A percentile compares a stretch with the other conserved stretches of the same genome.
phyloP scores from a whole-genome alignment of 1,140 invertebrate genomes.

The Cheumatopsyche charites region DNA sequence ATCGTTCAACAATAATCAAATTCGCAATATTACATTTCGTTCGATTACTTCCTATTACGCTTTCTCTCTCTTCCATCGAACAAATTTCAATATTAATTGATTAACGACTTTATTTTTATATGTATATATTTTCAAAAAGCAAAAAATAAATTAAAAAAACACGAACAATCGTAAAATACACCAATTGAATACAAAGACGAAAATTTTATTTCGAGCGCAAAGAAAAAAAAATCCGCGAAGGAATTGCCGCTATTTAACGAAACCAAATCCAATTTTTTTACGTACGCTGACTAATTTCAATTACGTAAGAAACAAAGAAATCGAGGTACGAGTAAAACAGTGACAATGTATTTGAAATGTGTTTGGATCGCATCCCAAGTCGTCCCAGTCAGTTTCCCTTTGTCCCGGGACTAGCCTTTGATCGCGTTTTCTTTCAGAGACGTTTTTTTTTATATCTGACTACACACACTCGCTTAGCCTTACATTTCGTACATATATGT shows the following conservation, averaged over 20 bases:
- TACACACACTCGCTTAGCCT: not conserved
- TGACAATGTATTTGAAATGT: not conserved
- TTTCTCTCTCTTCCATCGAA: not conserved
- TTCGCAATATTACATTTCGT: slow-evolving; percentile 1
- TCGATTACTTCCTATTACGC: not conserved
- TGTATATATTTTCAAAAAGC: too few relatives aligned
- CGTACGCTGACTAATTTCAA: too few relatives aligned
- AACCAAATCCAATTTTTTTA: too few relatives aligned
- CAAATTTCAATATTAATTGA: not conserved
- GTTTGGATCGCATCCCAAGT: slow-evolving; percentile 1
- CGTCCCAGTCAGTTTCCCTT: not conserved
- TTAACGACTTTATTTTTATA: not conserved
- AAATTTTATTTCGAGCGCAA: too few relatives aligned
- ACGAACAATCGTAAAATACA: too few relatives aligned
- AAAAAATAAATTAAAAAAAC: too few relatives aligned
- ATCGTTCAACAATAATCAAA: slow-evolving; percentile 8
- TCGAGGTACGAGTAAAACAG: too few relatives aligned
- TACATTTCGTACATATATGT: not conserved
- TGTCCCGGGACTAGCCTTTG: slow-evolving; percentile 17
- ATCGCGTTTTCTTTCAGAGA: not conserved
- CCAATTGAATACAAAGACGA: too few relatives aligned
- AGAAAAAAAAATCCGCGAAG: too few relatives aligned
- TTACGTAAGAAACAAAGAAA: too few relatives aligned
- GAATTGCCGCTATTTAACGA: too few relatives aligned
- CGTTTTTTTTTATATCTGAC: slow-evolving; percentile 10